A percentile compares a stretch with the other conserved stretches of the same genome.
Evolutionary conservation across 2,797 vertebrate genomes (phyloP).

Genomic region (Alca torda): DNA sequence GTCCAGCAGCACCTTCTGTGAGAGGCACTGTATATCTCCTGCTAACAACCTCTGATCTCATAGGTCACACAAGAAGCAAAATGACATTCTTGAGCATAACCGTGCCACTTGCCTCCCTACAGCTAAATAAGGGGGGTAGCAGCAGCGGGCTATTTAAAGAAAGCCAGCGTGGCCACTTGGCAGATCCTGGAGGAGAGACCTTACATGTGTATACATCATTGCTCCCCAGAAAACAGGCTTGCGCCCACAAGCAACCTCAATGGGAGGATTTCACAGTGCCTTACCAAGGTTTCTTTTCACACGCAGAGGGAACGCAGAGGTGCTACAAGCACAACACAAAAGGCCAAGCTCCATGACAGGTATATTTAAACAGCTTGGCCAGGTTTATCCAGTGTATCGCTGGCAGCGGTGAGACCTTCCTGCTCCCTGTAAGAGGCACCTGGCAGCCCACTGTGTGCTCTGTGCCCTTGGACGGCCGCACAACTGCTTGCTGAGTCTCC

Average conservation of each 20-base stretch:
- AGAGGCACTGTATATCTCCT: neutral
- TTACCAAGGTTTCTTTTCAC: neutral
- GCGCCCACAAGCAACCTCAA: neutral
- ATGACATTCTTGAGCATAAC: slow-evolving; percentile 42
- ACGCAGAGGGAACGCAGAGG: neutral
- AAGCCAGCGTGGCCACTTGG: neutral
- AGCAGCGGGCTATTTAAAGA: slow-evolving; percentile 27
- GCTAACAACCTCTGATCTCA: slow-evolving; percentile 37
- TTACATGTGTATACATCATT: neutral
- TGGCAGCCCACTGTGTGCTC: neutral
- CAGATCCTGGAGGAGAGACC: neutral
- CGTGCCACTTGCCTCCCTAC: neutral
- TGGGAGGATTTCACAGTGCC: neutral
- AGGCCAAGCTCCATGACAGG: neutral
- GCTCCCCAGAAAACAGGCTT: neutral
- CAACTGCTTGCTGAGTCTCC: neutral
- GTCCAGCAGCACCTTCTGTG: neutral
- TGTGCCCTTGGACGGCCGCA: neutral
- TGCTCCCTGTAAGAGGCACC: neutral
- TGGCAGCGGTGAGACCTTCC: neutral
- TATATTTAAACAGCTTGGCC: neutral
- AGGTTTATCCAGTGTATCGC: fast-evolving
- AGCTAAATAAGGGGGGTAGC: slow-evolving; percentile 32
- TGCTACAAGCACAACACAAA: neutral
- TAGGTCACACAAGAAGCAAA: slow-evolving; percentile 57